Evolutionary conservation across 2,888 invertebrate genomes (phyloP).

Genomic region (Pyrrhia umbra): DNA sequence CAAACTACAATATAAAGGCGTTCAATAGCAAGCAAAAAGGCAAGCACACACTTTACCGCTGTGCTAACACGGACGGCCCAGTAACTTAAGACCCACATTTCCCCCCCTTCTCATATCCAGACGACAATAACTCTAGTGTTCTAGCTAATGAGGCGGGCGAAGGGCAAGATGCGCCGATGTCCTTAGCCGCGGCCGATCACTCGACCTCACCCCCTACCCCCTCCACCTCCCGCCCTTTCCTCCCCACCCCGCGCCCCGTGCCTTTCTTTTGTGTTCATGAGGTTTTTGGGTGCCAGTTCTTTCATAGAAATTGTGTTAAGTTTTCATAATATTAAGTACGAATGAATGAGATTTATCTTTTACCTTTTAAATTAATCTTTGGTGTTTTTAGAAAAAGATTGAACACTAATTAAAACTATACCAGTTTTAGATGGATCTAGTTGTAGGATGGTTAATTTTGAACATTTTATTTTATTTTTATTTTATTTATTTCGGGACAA

Average conservation of each 20-base stretch:
- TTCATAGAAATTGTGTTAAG: conserved; percentile 62
- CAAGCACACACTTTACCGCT: conserved; percentile 35
- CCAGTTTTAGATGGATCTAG: too few relatives aligned
- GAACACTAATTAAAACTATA: too few relatives aligned
- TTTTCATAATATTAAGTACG: conserved; percentile 49
- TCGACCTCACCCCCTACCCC: conserved; percentile 67
- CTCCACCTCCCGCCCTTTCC: conserved; percentile 30
- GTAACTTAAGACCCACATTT: conserved; percentile 50
- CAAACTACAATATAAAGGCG: neutral
- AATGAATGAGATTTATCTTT: conserved; percentile 31
- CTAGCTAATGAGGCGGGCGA: conserved; percentile 75
- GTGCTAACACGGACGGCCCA: conserved; percentile 38
- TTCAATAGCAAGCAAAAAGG: conserved; percentile 32
- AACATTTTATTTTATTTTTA: too few relatives aligned
- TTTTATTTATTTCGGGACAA: too few relatives aligned
- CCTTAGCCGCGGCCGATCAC: conserved; percentile 80
- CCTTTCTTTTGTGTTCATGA: conserved; percentile 64
- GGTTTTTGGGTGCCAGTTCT: conserved; percentile 64
- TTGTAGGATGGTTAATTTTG: too few relatives aligned
- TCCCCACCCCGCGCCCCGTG: conserved; percentile 44
- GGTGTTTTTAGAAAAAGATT: too few relatives aligned
- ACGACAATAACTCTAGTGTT: conserved; percentile 73
- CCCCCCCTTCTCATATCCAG: conserved; percentile 62
- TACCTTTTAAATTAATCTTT: conserved; percentile 7
- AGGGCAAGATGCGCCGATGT: conserved; percentile 79